A percentile compares a stretch with the other conserved stretches of the same genome.
phyloP scores from a whole-genome alignment of 2,888 invertebrate genomes.

The Enchytraeus crypticus region DNA sequence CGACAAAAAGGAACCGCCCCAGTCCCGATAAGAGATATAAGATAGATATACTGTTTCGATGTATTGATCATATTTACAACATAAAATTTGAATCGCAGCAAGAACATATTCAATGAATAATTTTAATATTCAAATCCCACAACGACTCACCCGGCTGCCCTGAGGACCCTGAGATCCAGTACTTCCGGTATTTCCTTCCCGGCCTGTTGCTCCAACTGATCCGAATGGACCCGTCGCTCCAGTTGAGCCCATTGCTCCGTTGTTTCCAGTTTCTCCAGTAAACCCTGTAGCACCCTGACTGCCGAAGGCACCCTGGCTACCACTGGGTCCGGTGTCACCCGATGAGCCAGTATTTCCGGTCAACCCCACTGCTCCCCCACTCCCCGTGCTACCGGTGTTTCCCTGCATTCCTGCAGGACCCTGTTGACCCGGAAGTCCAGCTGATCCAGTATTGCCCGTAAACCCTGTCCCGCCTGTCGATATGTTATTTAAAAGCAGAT shows the following conservation, averaged over 20 bases:
- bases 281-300: background rate
- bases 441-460: too few relatives aligned
- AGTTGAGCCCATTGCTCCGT: background rate
- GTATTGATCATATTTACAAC: too few relatives aligned
- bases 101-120: background rate
- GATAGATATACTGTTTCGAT: too few relatives aligned
- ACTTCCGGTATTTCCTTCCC: background rate
- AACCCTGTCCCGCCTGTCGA: background rate
- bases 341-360: background rate
- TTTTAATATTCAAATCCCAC: background rate
- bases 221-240: background rate
- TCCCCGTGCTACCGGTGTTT: too few relatives aligned
- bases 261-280: background rate
- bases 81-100: background rate
- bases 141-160: background rate
- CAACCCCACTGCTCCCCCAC: background rate
- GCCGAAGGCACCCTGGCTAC: background rate
- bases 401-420: too few relatives aligned
- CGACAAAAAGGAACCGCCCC: too few relatives aligned
- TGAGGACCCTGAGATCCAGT: slow-evolving; percentile 3
- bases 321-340: background rate
- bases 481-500: too few relatives aligned
- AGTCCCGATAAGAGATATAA: too few relatives aligned
- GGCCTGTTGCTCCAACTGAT: background rate
- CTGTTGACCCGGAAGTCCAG: too few relatives aligned